phyloP scores from a whole-genome alignment of 2,888 invertebrate genomes.

The Embidobia sp. region DNA sequence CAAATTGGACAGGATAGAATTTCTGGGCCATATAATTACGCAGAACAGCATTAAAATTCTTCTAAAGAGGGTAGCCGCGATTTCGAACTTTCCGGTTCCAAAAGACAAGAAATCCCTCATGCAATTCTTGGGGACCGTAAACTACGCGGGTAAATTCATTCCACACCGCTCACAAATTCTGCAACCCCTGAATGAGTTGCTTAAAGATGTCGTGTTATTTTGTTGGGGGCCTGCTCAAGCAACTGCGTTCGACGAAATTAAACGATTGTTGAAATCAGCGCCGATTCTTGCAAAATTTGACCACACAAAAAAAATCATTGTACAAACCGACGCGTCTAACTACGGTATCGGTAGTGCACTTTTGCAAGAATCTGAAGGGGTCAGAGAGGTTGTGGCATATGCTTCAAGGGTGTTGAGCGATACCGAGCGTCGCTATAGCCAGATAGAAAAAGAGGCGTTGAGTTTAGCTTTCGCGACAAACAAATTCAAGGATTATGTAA shows the following conservation, averaged over 20 bases:
- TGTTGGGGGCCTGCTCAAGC: conserved; percentile 65
- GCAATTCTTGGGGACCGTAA: conserved; percentile 66
- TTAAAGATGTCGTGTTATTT: conserved; percentile 61
- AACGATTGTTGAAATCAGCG: conserved; percentile 66
- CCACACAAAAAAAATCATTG: conserved; percentile 50
- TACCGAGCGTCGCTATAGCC: conserved; percentile 74
- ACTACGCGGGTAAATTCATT: conserved; percentile 65
- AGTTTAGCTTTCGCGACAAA: conserved; percentile 74
- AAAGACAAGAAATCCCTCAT: conserved; percentile 64
- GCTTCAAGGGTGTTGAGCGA: conserved; percentile 68
- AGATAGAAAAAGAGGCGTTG: conserved; percentile 78
- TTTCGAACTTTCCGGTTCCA: conserved; percentile 64
- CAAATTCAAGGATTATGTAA: conserved; percentile 73
- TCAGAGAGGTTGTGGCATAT: conserved; percentile 72
- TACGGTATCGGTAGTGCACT: conserved; percentile 74
- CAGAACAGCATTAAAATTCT: conserved; percentile 58
- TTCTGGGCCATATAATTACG: conserved; percentile 69
- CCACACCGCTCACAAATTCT: conserved; percentile 67
- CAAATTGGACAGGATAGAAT: conserved; percentile 60
- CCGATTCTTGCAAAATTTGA: conserved; percentile 73
- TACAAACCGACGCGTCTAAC: conserved; percentile 72
- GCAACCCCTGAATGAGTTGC: conserved; percentile 61
- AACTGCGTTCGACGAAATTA: conserved; percentile 69
- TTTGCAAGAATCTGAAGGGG: conserved; percentile 66
- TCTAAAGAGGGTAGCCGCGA: conserved; percentile 59